Conservation (phyloP, 2,113 vertebrate species). For the Spea multiplicata region DNA sequence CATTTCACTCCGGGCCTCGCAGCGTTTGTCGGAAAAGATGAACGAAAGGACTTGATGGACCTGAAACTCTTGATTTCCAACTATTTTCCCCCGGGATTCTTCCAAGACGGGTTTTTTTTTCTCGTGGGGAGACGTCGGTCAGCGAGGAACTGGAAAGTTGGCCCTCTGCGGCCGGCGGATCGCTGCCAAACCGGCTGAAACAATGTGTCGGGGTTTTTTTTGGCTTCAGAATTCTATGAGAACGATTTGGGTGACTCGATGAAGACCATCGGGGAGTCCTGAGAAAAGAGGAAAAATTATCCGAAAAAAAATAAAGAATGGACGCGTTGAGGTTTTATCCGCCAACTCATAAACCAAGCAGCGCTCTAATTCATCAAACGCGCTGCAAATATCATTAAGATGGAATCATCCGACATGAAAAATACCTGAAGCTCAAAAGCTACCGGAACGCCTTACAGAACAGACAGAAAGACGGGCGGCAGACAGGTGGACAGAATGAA, state of each 20-base stretch:
- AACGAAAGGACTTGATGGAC: conserved; percentile 68
- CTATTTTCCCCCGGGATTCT: conserved; percentile 57
- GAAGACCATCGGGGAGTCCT: neutral
- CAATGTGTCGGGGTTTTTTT: no score
- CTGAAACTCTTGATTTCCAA: conserved; percentile 72
- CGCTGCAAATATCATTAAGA: neutral
- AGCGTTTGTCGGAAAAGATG: conserved; percentile 68
- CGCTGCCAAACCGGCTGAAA: neutral
- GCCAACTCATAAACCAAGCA: neutral
- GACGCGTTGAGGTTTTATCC: neutral
- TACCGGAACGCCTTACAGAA: neutral
- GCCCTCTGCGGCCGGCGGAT: neutral
- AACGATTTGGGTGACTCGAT: neutral
- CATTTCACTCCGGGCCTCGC: conserved; percentile 67
- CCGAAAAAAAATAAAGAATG: neutral
- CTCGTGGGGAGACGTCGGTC: conserved; percentile 48
- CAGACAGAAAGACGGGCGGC: no score
- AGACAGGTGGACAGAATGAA: no score
- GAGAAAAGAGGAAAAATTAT: neutral
- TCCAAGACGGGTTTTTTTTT: conserved; percentile 46
- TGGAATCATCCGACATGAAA: neutral
- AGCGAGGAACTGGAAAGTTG: conserved; percentile 25
- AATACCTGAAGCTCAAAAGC: neutral
- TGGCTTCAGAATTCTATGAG: neutral
- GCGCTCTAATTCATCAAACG: neutral